phyloP scores from a whole-genome alignment of 92 coral and sea anemone genomes.

The Porites cylindrica region DNA sequence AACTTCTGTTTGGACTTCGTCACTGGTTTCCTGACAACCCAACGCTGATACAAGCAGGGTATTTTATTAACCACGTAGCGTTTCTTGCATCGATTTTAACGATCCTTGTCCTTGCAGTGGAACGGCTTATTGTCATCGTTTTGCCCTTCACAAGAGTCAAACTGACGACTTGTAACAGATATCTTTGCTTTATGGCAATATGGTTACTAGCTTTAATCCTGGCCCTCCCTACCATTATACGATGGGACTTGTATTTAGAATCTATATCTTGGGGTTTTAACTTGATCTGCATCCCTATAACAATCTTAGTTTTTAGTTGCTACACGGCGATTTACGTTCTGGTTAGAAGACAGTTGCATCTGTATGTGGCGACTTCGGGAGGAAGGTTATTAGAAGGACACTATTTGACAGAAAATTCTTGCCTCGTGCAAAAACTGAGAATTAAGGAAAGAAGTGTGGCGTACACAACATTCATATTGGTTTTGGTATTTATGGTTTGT shows the following conservation, averaged over 20 bases:
- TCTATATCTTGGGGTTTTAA: background rate
- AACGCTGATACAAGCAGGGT: background rate
- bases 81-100: background rate
- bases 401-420: background rate
- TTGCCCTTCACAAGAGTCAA: background rate
- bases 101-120: constrained; percentile 1
- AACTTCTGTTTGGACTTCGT: background rate
- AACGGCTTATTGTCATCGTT: constrained; percentile 2
- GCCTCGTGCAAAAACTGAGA: background rate
- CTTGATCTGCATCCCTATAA: background rate
- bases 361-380: background rate
- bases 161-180: background rate
- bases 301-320: background rate
- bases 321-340: constrained; percentile 14
- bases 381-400: background rate
- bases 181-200: background rate
- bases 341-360: constrained; percentile 1
- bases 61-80: background rate
- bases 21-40: background rate
- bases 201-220: constrained; percentile 1
- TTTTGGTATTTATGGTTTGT: constrained; percentile 6
- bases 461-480: background rate
- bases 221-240: background rate
- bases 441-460: constrained; percentile 21
- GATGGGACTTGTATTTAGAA: background rate